These are phyloP conservation scores for Neoascia interrupta DNA, from an alignment of 2,888 invertebrate species.

Conservation along the genomic window DNA sequence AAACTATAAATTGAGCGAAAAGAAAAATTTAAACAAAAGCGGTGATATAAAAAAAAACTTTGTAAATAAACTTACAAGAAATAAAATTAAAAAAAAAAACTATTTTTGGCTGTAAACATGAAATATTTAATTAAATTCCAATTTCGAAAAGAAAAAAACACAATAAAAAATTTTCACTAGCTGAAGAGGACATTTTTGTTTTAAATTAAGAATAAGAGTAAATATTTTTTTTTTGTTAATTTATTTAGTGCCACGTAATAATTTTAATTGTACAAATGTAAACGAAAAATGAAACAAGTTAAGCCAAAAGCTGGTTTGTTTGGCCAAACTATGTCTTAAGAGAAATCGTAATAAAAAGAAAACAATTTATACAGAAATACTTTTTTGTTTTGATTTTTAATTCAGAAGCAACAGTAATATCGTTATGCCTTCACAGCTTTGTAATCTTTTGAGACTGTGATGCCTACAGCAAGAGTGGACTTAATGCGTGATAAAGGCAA, in stretches of 20 bases:
- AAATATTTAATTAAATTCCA: constrained; percentile 18
- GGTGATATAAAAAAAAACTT: constrained; percentile 55
- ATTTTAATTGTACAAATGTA: constrained; percentile 34
- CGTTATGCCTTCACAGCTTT: too few relatives aligned
- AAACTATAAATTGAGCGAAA: background rate
- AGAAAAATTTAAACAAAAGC: constrained; percentile 16
- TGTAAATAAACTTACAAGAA: constrained; percentile 32
- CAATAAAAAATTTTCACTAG: constrained; percentile 24
- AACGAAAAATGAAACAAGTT: constrained; percentile 22
- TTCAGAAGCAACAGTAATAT: too few relatives aligned
- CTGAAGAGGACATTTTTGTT: too few relatives aligned
- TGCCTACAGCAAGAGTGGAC: too few relatives aligned
- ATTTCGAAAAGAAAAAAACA: constrained; percentile 9
- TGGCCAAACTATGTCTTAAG: constrained; percentile 59
- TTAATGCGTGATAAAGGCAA: too few relatives aligned
- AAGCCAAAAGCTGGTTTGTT: too few relatives aligned
- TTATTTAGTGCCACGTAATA: constrained; percentile 13
- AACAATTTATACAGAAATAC: constrained; percentile 65
- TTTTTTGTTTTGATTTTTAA: too few relatives aligned
- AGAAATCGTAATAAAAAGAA: constrained; percentile 39
- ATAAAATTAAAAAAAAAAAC: constrained; percentile 16
- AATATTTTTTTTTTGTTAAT: constrained; percentile 7
- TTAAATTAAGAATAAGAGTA: too few relatives aligned
- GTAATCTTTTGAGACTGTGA: too few relatives aligned
- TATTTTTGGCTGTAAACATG: constrained; percentile 58